A percentile compares a stretch with the other conserved stretches of the same genome.
phyloP scores from a whole-genome alignment of 2,113 vertebrate genomes.

The Camelus dromedarius region DNA sequence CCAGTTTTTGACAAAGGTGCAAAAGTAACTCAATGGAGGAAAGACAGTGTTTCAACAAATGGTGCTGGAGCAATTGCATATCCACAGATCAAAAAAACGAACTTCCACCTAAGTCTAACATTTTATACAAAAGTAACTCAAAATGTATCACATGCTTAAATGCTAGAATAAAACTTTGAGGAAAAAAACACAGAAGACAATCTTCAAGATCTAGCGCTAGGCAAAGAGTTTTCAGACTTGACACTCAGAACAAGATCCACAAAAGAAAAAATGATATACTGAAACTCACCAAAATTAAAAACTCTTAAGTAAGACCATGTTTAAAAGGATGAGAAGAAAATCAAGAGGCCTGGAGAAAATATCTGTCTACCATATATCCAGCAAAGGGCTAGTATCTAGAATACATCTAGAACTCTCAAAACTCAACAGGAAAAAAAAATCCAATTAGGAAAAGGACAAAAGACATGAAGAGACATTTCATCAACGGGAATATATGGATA shows the following conservation, averaged over 20 bases:
- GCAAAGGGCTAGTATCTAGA: neutral
- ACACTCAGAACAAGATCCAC: conserved; percentile 3
- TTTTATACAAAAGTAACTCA: neutral
- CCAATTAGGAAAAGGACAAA: conserved; percentile 9
- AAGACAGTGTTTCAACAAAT: neutral
- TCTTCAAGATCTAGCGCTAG: neutral
- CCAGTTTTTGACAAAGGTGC: neutral
- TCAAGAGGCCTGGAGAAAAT: neutral
- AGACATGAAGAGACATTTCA: conserved; percentile 13
- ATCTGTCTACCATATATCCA: neutral
- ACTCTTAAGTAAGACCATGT: neutral
- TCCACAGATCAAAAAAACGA: neutral
- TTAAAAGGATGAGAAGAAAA: conserved; percentile 31
- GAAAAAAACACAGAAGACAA: neutral
- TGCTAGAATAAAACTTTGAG: neutral
- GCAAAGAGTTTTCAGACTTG: neutral
- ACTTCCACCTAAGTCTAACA: neutral
- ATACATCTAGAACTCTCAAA: conserved; percentile 34
- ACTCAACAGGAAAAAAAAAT: neutral
- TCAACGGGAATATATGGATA: neutral
- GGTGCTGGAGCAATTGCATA: neutral
- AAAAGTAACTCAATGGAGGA: neutral
- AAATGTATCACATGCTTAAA: neutral
- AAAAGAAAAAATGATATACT: conserved; percentile 2
- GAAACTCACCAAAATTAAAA: conserved; percentile 14